Evolutionary conservation across 2,888 invertebrate species (phyloP), one percentile per base, ranked within the genome.

Genomic region (Linnaemya tessellans): DNA sequence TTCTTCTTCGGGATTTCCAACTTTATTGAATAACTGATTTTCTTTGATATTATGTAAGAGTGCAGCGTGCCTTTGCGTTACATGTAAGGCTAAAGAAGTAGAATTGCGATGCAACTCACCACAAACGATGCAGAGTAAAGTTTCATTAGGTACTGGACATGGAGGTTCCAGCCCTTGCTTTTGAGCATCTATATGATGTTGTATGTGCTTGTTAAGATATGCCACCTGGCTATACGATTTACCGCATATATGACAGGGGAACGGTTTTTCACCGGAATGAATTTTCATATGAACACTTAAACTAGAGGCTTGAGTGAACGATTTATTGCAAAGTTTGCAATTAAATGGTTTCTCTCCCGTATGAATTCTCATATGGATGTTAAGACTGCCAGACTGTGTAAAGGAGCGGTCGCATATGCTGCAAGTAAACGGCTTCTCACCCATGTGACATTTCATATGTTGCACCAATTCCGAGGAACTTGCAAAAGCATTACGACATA

Each of bases 381-480:
- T 92, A 11, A 93, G 88, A 80, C 92, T 92, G 58, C 93, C 93
- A 0, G 93, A 92, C 85, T 93, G 93, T 0, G 93, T 93, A 84
- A 93, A 93, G n/a, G 92, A 91, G 62, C 92, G 91, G 88, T 92
- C 92, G 84, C 93, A 93, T 43, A 93, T 89, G 25, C 92, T 92
- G 81, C 92, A 93, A 60, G 92, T 92, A 73, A 92, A 93, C 0
- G 93, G 93, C 77, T 93, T 93, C 83, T 93, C 93, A 13, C 93
- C 93, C 89, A 93, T 92, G 75, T 93, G 93, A 22, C 90, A 90
- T 80, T 93, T 93, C 92, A 93, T 93, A 85, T 93, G 93, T 85
- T 93, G 93, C 51, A 93, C 93, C 70, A 93, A 86, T 87, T 92
- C 92, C n/a, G 92, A 91, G 25, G 92, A 91, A 86, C 91, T 91